Evolutionary conservation across 2,113 vertebrate species (phyloP), one percentile per base, ranked within the genome.

Genomic region (Pycnonotus jocosus): DNA sequence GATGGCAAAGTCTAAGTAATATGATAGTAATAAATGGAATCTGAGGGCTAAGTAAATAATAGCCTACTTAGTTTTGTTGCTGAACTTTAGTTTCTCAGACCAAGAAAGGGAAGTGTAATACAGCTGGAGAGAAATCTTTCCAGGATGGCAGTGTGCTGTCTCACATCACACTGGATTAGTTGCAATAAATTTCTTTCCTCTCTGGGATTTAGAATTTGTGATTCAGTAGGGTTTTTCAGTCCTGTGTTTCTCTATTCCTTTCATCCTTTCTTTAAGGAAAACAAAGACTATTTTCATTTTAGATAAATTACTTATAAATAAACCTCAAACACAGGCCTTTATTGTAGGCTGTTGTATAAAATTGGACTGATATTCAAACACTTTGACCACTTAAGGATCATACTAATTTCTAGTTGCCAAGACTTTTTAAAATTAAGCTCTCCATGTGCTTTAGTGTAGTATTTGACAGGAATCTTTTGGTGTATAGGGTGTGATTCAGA

Each of bases 41-140:
- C 51, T 87, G 78, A 77, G 58, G 42, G 45, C 62, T 42, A 37
- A 92, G 89, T 93, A 95, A 92, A 95, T 76, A 81, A 84, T 16
- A 71, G 31, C 37, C 13, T 79, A 60, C 8, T 61, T 85, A 35
- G 28, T 38, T 89, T 65, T 73, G 42, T 78, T 64, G 8, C 33
- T 81, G 78, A 82, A 66, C 58, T 82, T 86, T 70, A 56, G 20
- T 35, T 91, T 88, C 13, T 21, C n/a, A 81, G 37, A 50, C 17
- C 27, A 73, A 62, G 44, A n/a, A 86, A 88, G 7, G 12, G 19
- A 80, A 86, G 48, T 25, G 14, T 10, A 70, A 19, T 33, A 53
- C 11, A 76, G 21, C 47, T 27, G 7, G 42, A 79, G 5, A 76
- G 15, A 78, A 86, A 51, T 66, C 60, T 83, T 89, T 21, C 9